Conservation (phyloP, 2,888 invertebrate genomes). For the Julus scandinavius region DNA sequence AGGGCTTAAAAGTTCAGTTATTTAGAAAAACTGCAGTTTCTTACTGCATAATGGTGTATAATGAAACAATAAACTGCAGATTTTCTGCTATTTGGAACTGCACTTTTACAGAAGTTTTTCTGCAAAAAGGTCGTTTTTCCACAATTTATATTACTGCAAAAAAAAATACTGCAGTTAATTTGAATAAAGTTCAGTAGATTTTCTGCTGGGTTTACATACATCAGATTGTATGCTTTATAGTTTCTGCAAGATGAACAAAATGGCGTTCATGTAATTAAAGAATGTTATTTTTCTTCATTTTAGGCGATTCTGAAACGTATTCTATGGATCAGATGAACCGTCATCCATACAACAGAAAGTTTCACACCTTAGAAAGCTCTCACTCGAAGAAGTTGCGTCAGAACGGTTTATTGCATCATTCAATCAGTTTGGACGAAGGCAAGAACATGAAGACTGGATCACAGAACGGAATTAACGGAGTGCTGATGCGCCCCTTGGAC, state of each 20-base stretch:
- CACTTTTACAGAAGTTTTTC: too few species aligned
- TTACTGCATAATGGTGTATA: too few species aligned
- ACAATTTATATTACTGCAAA: too few species aligned
- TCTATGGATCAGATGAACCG: slow-evolving; percentile 54
- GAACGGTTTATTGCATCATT: slow-evolving; percentile 53
- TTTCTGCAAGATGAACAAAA: background rate
- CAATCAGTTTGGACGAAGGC: slow-evolving; percentile 51
- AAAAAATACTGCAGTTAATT: too few species aligned
- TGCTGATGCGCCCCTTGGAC: slow-evolving; percentile 54
- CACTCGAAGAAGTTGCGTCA: slow-evolving; percentile 36
- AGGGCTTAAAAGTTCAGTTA: too few species aligned
- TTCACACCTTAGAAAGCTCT: slow-evolving; percentile 54
- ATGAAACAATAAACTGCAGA: too few species aligned
- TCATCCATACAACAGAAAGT: slow-evolving; percentile 50
- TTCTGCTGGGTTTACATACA: too few species aligned
- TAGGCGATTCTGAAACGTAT: slow-evolving; percentile 55
- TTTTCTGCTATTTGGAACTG: too few species aligned
- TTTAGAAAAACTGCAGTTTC: too few species aligned
- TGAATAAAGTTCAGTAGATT: too few species aligned
- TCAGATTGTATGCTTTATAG: background rate
- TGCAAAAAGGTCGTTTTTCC: too few species aligned
- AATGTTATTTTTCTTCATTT: background rate
- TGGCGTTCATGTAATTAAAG: background rate
- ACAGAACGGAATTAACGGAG: slow-evolving; percentile 55
- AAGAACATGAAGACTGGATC: slow-evolving; percentile 52